Evolutionary conservation across 2,888 invertebrate species (phyloP), one percentile per base, ranked within the genome.

Genomic region (Aspidiotus destructor): DNA sequence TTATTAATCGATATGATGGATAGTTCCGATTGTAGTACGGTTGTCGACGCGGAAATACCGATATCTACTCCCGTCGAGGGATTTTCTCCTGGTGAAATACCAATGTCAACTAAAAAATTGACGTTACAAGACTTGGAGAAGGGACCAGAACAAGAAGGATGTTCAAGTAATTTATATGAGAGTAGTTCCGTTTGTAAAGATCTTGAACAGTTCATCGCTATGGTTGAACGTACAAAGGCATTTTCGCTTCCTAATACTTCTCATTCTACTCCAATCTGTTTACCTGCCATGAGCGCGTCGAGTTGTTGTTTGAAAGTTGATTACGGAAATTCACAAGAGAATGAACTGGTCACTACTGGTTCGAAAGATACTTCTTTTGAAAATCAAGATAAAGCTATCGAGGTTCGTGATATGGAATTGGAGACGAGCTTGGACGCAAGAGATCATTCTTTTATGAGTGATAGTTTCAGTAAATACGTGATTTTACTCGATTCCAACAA

Each of bases 391-490:
- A 48, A 48, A 11, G 48, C 10, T 48, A n/a, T 13, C 6, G 48
- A 48, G 48, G 6, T 48, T 48, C n/a, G 10, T 48, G 48, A 48
- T 48, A 11, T 48, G 48, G n/a, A n/a, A 6, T 11, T 48, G 6
- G 48, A 48, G n/a, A 48, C 48, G 3, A 48, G 48, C 48, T n/a
- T n/a, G 48, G 48, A 48, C 28, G 28, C 28, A 6, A 48, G n/a
- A 48, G 48, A 48, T 28, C 28, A 28, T 28, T 28, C 28, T 28
- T 28, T 40, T 7, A 58, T 58, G n/a, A 60, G 58, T 60, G 67
- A 67, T n/a, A 67, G 67, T 40, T 67, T 67, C 58, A 48, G 1
- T n/a, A 57, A 58, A 58, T 58, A 67, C 44, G 58, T 67, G n/a
- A n/a, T 42, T 17, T 7, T 58, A 28, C 11, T 67, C 1, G 67